Conservation (phyloP, 2,113 vertebrate species). For the Ceyx melanurus region DNA sequence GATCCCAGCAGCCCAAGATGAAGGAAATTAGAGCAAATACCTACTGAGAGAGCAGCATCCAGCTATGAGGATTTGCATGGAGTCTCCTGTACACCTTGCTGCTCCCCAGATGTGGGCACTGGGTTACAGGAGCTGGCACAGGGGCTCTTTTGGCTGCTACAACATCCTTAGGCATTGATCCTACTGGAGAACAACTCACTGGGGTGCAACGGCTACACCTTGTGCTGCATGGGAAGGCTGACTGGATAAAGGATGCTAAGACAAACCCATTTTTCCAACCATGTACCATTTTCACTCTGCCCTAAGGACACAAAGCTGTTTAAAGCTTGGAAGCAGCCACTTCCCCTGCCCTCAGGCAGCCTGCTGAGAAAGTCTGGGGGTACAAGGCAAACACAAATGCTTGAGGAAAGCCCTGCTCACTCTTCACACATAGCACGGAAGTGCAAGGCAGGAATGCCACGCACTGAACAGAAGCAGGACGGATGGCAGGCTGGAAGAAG, state of each 20-base stretch:
- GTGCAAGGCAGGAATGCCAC: background rate
- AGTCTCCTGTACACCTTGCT: background rate
- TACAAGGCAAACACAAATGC: background rate
- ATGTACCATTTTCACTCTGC: background rate
- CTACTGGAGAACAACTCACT: background rate
- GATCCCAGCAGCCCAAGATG: background rate
- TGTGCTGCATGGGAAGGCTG: rapidly evolving
- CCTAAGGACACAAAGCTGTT: background rate
- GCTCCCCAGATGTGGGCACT: background rate
- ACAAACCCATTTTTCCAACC: background rate
- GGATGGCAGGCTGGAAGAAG: background rate
- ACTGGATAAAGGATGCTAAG: background rate
- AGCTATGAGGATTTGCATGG: rapidly evolving
- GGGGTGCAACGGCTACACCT: background rate
- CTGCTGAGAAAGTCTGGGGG: background rate
- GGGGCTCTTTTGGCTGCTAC: background rate
- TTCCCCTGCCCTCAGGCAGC: background rate
- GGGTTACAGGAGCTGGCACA: background rate
- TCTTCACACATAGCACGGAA: background rate
- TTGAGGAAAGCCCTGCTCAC: background rate
- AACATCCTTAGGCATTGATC: background rate
- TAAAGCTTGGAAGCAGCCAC: background rate
- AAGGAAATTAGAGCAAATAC: background rate
- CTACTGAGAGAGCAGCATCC: background rate
- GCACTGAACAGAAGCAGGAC: background rate